Evolutionary conservation across 2,888 invertebrate species (phyloP), one percentile per base, ranked within the genome.

Genomic region (Apocheima hispidaria): DNA sequence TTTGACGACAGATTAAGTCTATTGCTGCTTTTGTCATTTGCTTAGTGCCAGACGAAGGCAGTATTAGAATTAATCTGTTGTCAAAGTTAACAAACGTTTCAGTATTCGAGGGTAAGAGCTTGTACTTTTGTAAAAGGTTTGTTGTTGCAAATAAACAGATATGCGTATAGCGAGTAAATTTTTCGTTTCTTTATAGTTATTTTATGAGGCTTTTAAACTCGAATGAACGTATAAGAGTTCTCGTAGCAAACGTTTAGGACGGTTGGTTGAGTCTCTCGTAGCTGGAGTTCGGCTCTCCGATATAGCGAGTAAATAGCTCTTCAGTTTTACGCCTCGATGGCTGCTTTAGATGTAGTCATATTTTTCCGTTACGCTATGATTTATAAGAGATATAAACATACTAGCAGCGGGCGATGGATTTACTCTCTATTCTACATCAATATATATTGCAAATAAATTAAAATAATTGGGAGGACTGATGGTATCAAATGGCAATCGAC

Each of bases 201-300:
- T 83, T 82, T 80, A 81, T 69, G 77, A 75, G 70, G 67, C 60
- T 69, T 73, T 79, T 79, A 80, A 82, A 81, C 72, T 83, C 78
- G 75, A 70, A 76, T 69, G 77, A 78, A 79, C 77, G 81, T 80
- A 78, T 79, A 83, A 82, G 78, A 78, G 73, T 67, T 62, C 69
- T 76, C 75, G 73, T 63, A 77, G 69, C 67, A 60, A 63, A 61
- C 63, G 68, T 66, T 74, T 72, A 72, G 70, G 61, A 62, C 66
- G 68, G 64, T 64, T 68, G 70, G 71, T 52, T 72, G 74, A 75
- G 68, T 70, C 75, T 57, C 68, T 62, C 50, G 66, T 68, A 55
- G 41, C 53, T 38, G 21, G 55, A 66, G 55, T 62, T 62, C 50
- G 46, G 60, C 61, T 68, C 57, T 54, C 36, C 46, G 52, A 51